Conservation (phyloP, 2,888 invertebrate species). For the Prenolepis imparis region DNA sequence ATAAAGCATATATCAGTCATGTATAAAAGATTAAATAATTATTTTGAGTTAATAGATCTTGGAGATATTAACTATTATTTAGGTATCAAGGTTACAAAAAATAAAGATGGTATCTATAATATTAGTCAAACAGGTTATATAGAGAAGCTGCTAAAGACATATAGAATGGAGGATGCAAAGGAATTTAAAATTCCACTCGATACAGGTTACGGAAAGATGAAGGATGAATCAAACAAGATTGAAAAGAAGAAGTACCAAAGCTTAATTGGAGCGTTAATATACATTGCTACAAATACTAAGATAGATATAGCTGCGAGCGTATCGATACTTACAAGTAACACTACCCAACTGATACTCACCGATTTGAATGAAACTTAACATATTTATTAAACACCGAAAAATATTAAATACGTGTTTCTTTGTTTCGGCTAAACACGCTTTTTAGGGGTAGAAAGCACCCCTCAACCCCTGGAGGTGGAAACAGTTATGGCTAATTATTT, state of each 20-base stretch:
- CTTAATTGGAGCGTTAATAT: conserved; percentile 8
- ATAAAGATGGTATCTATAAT: background rate
- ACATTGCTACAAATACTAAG: background rate
- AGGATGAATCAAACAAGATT: background rate
- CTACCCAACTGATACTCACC: too few species aligned
- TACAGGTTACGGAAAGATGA: background rate
- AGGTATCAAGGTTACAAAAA: conserved; percentile 12
- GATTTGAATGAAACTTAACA: too few species aligned
- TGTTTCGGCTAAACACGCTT: too few species aligned
- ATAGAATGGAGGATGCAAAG: conserved; percentile 30
- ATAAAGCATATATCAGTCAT: background rate
- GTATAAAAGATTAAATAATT: background rate
- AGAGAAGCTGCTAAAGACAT: conserved; percentile 30
- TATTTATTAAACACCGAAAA: too few species aligned
- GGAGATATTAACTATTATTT: conserved; percentile 13
- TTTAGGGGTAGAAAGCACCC: too few species aligned
- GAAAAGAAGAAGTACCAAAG: background rate
- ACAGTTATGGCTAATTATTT: too few species aligned
- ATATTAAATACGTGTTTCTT: too few species aligned
- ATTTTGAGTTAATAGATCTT: background rate
- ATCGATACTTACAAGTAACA: background rate
- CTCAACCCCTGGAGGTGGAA: too few species aligned
- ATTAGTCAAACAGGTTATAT: conserved; percentile 1
- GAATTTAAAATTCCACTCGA: background rate
- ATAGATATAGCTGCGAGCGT: conserved; percentile 19